These are phyloP conservation scores for Clunio marinus DNA, from an alignment of 2,888 invertebrate genomes.

Conservation along the genomic window DNA sequence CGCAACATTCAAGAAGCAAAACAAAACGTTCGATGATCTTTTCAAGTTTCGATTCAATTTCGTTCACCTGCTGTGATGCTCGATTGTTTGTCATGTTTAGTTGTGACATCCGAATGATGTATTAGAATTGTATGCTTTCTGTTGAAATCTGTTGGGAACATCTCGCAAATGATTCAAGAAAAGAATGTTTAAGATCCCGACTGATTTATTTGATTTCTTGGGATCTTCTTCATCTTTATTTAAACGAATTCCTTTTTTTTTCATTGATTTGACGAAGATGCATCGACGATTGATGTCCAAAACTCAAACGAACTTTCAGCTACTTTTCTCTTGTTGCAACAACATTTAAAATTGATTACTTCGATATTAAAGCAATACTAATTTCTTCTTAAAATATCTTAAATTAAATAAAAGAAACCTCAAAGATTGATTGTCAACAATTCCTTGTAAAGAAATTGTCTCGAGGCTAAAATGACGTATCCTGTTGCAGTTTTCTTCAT, in stretches of 20 bases:
- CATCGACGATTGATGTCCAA: slow-evolving; percentile 22
- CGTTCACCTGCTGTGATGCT: slow-evolving; percentile 32
- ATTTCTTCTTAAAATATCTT: slow-evolving; percentile 19
- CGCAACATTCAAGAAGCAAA: too few species aligned
- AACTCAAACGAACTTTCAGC: slow-evolving; percentile 6
- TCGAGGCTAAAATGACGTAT: slow-evolving; percentile 17
- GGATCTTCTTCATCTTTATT: not conserved
- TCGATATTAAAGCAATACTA: slow-evolving; percentile 23
- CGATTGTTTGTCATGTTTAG: slow-evolving; percentile 35
- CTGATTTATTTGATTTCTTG: not conserved
- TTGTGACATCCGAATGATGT: slow-evolving; percentile 34
- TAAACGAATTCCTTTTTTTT: not conserved
- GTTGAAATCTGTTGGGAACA: slow-evolving; percentile 34
- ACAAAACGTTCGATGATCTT: slow-evolving; percentile 1
- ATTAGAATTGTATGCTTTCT: slow-evolving; percentile 34
- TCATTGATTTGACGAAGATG: slow-evolving; percentile 34
- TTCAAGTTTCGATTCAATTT: not conserved
- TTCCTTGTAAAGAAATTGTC: not conserved
- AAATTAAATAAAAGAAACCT: not conserved
- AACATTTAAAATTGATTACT: slow-evolving; percentile 17
- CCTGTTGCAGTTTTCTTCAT: slow-evolving; percentile 26
- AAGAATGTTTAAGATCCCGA: too few species aligned
- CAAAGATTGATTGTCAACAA: slow-evolving; percentile 25
- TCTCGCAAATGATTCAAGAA: slow-evolving; percentile 18
- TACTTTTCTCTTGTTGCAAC: slow-evolving; percentile 28